Evolutionary conservation across 2,113 vertebrate genomes (phyloP), one percentile per base, ranked within the genome.

Genomic region (Leptobrachium leishanense): DNA sequence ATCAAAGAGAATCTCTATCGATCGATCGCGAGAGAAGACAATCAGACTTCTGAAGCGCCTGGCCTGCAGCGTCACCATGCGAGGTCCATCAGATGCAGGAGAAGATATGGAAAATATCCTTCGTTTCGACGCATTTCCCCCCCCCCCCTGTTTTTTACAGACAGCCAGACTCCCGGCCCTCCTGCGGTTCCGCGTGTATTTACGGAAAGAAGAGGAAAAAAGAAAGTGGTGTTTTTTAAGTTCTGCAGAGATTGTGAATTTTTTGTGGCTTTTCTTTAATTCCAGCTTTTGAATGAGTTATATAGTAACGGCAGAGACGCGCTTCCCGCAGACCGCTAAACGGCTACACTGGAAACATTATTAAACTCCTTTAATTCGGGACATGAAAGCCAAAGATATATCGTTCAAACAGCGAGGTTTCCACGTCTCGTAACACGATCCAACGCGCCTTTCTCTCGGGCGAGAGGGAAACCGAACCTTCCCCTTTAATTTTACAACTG

Each of bases 181-280:
- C 57, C 11, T 75, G 74, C 10, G 74, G 74, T 75, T 31, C 74
- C 40, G 12, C 41, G 43, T 44, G 3, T 75, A 75, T 75, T 75
- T 75, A 75, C 31, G 63, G 74, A 75, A 75, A 64, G 20, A 31
- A 31, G 20, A 31, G 20, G 20, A 31, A 31, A 31, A 31, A 31
- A 65, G 31, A 54, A 75, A 15, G 74, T 75, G 62, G 74, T 20
- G 66, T 75, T 64, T 31, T 64, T 31, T 41, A 74, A 74, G 41
- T 74, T 74, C 57, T 74, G 72, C 72, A 74, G 8, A 63, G 72
- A 74, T 66, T 65, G 74, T 66, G 74, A 75, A 75, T 75, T 75
- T 75, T 75, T 75, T 66, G 44, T 66, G 74, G 74, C 74, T 65
- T 66, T 40, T 46, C 59, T 65, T 75, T 2, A 64, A 64, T 64